Conservation (phyloP, 2,888 invertebrate species). For the Lithophane socia region DNA sequence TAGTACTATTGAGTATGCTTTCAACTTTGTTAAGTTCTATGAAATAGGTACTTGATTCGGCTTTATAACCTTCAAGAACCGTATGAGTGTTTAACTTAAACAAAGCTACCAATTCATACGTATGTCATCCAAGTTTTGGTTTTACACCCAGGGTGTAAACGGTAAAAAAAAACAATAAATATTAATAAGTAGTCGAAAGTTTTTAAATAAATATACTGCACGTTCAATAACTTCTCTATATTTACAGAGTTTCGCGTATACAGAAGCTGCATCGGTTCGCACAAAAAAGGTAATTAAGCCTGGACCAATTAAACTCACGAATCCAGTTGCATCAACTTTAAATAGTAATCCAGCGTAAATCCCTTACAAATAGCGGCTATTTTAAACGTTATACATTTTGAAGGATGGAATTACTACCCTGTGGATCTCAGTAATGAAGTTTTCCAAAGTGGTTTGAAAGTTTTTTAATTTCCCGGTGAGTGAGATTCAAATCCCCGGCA, state of each 20-base stretch:
- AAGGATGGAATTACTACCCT: slow-evolving; percentile 64
- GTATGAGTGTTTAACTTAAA: background rate
- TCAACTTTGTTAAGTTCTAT: background rate
- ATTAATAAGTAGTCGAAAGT: background rate
- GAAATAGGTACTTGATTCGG: background rate
- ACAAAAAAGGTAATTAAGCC: slow-evolving; percentile 55
- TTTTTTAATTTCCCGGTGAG: slow-evolving; percentile 78
- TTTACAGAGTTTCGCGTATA: slow-evolving; percentile 18
- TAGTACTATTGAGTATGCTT: background rate
- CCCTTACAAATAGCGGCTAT: slow-evolving; percentile 32
- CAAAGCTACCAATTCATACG: no score
- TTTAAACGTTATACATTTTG: slow-evolving; percentile 44
- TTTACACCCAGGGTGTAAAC: background rate
- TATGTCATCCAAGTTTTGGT: no score
- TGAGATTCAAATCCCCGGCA: slow-evolving; percentile 67
- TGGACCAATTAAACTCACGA: slow-evolving; percentile 55
- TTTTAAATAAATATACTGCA: background rate
- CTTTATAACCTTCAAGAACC: background rate
- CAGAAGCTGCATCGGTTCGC: slow-evolving; percentile 13
- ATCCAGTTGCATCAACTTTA: slow-evolving; percentile 49
- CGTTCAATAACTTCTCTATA: slow-evolving; percentile 33
- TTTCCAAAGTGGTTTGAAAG: slow-evolving; percentile 65
- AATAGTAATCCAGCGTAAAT: slow-evolving; percentile 39
- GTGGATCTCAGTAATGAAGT: slow-evolving; percentile 69
- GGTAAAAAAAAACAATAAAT: background rate